Evolutionary conservation across 1,140 invertebrate species (phyloP), one percentile per base, ranked within the genome.

Genomic region (Lordiphosa collinella): DNA sequence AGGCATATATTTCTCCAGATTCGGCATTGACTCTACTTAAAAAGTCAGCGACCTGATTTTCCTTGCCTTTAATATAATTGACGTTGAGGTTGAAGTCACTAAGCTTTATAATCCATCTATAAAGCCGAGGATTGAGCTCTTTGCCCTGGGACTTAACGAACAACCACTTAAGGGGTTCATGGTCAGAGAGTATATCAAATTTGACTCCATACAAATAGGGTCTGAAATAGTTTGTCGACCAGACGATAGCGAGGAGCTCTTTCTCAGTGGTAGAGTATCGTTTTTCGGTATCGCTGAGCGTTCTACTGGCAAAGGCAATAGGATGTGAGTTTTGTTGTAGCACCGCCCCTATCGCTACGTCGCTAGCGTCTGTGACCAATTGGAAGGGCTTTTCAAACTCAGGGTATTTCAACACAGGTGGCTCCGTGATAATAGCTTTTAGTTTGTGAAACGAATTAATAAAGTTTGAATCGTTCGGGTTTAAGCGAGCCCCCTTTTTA

Each of bases 111-210:
- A 58, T 9, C 18, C 38, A 14, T 14, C 29, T 44, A 22, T 43
- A 22, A 12, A 43, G 25, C 40, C 10, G 11, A 25, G 31, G 22
- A 38, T 40, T 59, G 11, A 41, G 37, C 34, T 48, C 87, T 54
- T 91, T 59, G 40, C 76, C 87, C 8, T 89, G 86, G 43, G 91
- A 89, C 74, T 91, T 91, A 2, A 89, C 66, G 13, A 63, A 68
- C 14, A 92, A 55, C 88, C 89, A 92, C 13, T 52, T 68, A 41
- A 92, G 70, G 2, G 89, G 89, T 66, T 88, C 87, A 49, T 92
- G 91, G 64, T 92, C 91, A 0, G 90, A 92, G 14, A 88, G 41
- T 2, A 91, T 88, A 14, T 53, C 84, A 58, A 92, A 92, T 41
- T 89, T 73, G n/a, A n/a, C n/a, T n/a, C n/a, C n/a, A n/a, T n/a